These are phyloP conservation scores for Coleophora deauratella DNA, from an alignment of 2,888 invertebrate genomes.

Conservation along the genomic window DNA sequence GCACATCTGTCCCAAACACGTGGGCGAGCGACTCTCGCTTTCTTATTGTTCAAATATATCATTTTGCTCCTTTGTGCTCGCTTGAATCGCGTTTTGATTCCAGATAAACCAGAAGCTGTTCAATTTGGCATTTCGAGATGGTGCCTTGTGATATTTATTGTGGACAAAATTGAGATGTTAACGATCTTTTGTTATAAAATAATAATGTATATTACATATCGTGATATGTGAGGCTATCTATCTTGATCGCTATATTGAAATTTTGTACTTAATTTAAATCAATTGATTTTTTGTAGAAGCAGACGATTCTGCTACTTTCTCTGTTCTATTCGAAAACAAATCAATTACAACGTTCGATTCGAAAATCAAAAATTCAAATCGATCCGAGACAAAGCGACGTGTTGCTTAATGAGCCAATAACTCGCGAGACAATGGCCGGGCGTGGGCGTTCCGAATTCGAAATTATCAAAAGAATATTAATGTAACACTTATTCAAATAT, in stretches of 20 bases:
- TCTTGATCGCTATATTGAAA: too few species aligned
- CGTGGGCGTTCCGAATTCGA: slow-evolving; percentile 66
- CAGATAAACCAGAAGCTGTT: slow-evolving; percentile 39
- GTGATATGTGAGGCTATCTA: too few species aligned
- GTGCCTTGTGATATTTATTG: slow-evolving; percentile 27
- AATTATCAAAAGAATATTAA: slow-evolving; percentile 73
- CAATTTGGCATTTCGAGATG: slow-evolving; percentile 33
- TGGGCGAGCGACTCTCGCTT: slow-evolving; percentile 54
- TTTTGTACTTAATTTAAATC: too few species aligned
- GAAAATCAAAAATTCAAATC: slow-evolving; percentile 70
- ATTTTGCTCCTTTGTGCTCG: slow-evolving; percentile 40
- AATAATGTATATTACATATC: background rate
- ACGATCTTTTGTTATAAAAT: slow-evolving; percentile 2
- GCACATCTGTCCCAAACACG: slow-evolving; percentile 41
- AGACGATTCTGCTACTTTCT: slow-evolving; percentile 8
- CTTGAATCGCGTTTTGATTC: slow-evolving; percentile 35
- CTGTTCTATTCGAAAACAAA: slow-evolving; percentile 27
- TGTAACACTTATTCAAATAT: slow-evolving; percentile 72
- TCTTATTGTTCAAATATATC: slow-evolving; percentile 56
- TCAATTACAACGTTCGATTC: slow-evolving; percentile 58
- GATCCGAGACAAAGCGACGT: slow-evolving; percentile 53
- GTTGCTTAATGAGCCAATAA: slow-evolving; percentile 72
- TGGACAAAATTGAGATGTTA: slow-evolving; percentile 30
- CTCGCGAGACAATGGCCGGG: slow-evolving; percentile 65
- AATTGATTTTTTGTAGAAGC: too few species aligned